Conservation (phyloP, 1,140 invertebrate genomes). For the Drosophila kikkawai region DNA sequence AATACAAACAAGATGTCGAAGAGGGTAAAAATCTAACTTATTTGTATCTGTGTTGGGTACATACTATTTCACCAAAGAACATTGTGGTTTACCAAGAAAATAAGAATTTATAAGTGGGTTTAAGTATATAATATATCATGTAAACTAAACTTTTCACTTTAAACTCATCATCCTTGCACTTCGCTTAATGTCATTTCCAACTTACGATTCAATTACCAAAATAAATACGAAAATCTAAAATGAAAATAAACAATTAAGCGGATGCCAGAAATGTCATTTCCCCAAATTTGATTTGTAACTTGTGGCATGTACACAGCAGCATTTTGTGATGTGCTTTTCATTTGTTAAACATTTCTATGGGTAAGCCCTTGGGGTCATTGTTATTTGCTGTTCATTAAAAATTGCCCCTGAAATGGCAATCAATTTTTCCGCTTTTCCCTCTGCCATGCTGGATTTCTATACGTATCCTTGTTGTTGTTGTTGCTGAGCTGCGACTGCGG, state of each 20-base stretch:
- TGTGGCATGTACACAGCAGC: conserved; percentile 17
- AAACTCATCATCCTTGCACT: neutral
- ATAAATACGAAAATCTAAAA: conserved; percentile 5
- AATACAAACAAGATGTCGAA: neutral
- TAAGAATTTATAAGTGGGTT: neutral
- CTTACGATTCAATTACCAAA: conserved; percentile 7
- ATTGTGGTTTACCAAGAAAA: neutral
- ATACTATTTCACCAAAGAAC: neutral
- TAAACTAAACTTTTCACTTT: neutral
- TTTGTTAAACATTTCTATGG: conserved; percentile 35
- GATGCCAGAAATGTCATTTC: conserved; percentile 25
- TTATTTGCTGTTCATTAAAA: conserved; percentile 79
- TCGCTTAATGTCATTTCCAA: neutral
- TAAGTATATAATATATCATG: too few relatives aligned
- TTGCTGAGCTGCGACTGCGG: conserved; percentile 5
- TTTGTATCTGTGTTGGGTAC: neutral
- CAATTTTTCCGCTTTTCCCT: conserved; percentile 48
- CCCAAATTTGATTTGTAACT: conserved; percentile 28
- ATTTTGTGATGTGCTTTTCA: conserved; percentile 14
- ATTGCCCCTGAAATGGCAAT: conserved; percentile 77
- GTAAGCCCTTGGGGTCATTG: conserved; percentile 46
- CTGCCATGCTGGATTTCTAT: conserved; percentile 13
- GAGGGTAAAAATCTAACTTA: too few relatives aligned
- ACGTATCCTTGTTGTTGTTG: conserved; percentile 16
- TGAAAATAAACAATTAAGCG: conserved; percentile 55